These are phyloP conservation scores for Phoxinus phoxinus DNA, from an alignment of 2,113 vertebrate genomes.

Conservation along the genomic window DNA sequence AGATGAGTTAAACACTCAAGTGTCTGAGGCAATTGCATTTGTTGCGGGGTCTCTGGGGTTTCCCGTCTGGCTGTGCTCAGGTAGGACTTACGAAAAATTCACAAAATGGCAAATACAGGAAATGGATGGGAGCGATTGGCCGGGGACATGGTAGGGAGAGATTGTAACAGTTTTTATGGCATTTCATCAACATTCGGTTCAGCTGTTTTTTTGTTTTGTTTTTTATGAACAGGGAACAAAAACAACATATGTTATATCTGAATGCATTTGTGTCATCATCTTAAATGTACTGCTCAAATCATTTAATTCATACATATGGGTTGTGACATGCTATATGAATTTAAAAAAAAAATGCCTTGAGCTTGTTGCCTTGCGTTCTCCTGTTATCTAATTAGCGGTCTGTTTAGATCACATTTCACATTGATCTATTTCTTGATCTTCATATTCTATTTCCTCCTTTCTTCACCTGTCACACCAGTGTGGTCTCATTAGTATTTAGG, in stretches of 20 bases:
- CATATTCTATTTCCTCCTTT: neutral
- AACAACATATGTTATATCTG: slow-evolving; percentile 3
- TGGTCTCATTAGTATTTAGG: neutral
- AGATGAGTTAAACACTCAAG: slow-evolving; percentile 33
- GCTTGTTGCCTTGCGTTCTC: neutral
- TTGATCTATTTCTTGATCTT: neutral
- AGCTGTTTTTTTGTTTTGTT: neutral
- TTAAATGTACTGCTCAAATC: slow-evolving; percentile 9
- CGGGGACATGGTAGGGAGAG: neutral
- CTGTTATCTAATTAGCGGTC: neutral
- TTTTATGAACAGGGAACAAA: neutral
- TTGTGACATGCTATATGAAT: neutral
- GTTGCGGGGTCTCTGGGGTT: slow-evolving; percentile 50
- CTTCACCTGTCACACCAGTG: neutral
- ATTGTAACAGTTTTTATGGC: neutral
- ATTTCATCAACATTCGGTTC: neutral
- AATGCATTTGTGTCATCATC: neutral
- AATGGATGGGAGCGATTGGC: slow-evolving; percentile 53
- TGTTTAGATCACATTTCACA: neutral
- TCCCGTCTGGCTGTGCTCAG: slow-evolving; percentile 54
- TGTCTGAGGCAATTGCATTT: slow-evolving; percentile 56
- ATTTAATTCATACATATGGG: slow-evolving; percentile 8
- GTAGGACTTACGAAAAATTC: slow-evolving; percentile 63
- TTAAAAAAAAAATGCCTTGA: neutral
- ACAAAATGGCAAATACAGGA: slow-evolving; percentile 61